Evolutionary conservation across 2,113 vertebrate species (phyloP).

Genomic region (Benitochromis conjunctus): DNA sequence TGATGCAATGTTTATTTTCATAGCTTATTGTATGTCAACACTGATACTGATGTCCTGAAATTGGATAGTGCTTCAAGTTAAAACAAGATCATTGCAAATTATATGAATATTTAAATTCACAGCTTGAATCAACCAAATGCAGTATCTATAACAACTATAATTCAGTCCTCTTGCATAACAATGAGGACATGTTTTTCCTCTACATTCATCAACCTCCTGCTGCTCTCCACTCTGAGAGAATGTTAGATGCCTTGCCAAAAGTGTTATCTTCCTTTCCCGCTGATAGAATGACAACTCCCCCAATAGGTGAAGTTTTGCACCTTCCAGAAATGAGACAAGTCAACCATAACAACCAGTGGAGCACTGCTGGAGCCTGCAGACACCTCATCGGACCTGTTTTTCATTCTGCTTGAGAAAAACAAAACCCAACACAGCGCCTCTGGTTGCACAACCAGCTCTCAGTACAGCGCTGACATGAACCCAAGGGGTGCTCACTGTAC

Average conservation of each 20-base stretch:
- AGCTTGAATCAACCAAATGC: constrained; percentile 44
- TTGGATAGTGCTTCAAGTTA: constrained; percentile 4
- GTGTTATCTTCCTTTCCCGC: constrained; percentile 40
- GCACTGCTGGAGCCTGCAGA: constrained; percentile 8
- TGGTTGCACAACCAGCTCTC: constrained; percentile 7
- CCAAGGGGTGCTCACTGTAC: constrained; percentile 25
- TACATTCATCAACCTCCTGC: constrained; percentile 60
- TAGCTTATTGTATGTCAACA: background rate
- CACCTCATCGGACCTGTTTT: constrained; percentile 1
- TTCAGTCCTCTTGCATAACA: constrained; percentile 42
- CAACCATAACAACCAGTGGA: constrained; percentile 35
- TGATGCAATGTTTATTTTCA: background rate
- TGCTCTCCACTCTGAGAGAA: constrained; percentile 27
- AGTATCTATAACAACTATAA: constrained; percentile 38
- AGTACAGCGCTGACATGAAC: constrained; percentile 21
- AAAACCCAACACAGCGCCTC: constrained; percentile 8
- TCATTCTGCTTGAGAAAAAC: constrained; percentile 18
- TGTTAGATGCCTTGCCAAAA: constrained; percentile 44
- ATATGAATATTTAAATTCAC: constrained; percentile 58
- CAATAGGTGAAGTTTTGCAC: constrained; percentile 54
- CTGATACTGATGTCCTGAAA: background rate
- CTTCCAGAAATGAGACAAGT: constrained; percentile 52
- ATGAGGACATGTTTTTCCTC: constrained; percentile 26
- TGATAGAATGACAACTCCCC: constrained; percentile 53
- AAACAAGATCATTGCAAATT: constrained; percentile 11